Base-by-base conservation (phyloP, 2,797 vertebrate species). In the Sciurus vulgaris region DNA sequence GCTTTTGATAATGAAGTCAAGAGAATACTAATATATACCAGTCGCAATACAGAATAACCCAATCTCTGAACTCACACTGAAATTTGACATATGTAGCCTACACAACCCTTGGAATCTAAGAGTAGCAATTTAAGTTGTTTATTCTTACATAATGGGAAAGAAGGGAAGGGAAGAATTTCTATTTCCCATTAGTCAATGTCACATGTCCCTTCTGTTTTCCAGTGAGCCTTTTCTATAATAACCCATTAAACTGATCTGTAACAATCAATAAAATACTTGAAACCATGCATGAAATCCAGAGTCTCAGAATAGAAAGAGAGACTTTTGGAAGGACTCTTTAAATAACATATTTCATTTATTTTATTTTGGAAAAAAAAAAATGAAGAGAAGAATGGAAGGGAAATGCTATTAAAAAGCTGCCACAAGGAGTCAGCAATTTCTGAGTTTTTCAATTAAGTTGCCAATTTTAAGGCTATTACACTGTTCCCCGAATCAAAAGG, bases 401-500 rank as follows among this genome's bases (percentile, higher is more conserved):
- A 92, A 97, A 96, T 28, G 18, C 67, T 96, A 73, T 91, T 91
- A 78, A 96, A 96, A 72, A 89, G 94, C 54, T 74, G 92, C 96
- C 90, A 73, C 15, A 51, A 97, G 56, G 85, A 97, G 92, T 98
- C 93, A 96, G 97, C 96, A 96, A 97, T 97, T 97, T 97, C 91
- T 97, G 94, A 95, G 96, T 97, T 98, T 98, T 97, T 98, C 97
- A 98, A 97, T 97, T 97, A 98, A 97, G 95, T 97, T 97, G 97
- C 96, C 97, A 97, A 97, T 97, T 96, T 97, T 96, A 93, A 97
- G 93, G 96, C 94, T 97, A 96, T 96, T 97, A 97, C 56, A 20
- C 73, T 91, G 79, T 41, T 79, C 91, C 77, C 77, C 93, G 89
- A 85, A 70, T 92, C 94, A 92, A 95, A 95, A 61, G 70, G 41